Evolutionary conservation across 53 echinoderm and acorn worm genomes (phyloP), one percentile per base, ranked within the genome.

Genomic region (Hippasteria phrygiana): DNA sequence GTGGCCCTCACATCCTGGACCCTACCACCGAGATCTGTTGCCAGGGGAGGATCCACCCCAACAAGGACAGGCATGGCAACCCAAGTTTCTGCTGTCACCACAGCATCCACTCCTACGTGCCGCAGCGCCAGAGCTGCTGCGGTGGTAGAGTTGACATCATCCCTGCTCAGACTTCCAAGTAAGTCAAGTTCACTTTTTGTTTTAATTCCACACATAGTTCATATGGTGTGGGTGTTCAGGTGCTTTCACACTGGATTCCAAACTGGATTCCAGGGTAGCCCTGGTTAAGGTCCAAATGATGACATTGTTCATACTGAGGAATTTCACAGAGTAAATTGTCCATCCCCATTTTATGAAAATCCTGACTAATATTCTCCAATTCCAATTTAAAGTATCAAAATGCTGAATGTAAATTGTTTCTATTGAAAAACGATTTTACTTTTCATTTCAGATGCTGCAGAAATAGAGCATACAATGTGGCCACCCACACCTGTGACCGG

Each of bases 11-110:
- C 56, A 64, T 87, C 26, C 83, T 83, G 31, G 92, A 96, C 74
- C 83, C 84, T 9, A 35, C 29, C 8, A 92, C 90, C 0, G 90
- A 96, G 78, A 83, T 96, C 59, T 96, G 96, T 39, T 96, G 96
- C 42, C n/a, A 54, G 6, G 91, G 77, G 3, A 56, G 78, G 36
- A 92, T 94, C 63, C 88, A 95, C 40, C 74, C 87, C 14, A 73
- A 83, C 36, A 69, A 48, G 20, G 93, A 96, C 62, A 42, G 69
- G 33, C 45, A 88, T 13, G 77, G 91, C 37, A 67, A 88, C 53
- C 91, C 91, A 45, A 72, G 88, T 18, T 46, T 51, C 46, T 96
- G 96, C 85, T 96, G 97, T 73, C 63, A 82, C 16, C 90, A 75
- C 17, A 89, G 93, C 9, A 74, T 72, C 8, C 65, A 43, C 12